These are phyloP conservation scores for Lophura nycthemera DNA, from an alignment of 2,113 vertebrate species.

Conservation along the genomic window DNA sequence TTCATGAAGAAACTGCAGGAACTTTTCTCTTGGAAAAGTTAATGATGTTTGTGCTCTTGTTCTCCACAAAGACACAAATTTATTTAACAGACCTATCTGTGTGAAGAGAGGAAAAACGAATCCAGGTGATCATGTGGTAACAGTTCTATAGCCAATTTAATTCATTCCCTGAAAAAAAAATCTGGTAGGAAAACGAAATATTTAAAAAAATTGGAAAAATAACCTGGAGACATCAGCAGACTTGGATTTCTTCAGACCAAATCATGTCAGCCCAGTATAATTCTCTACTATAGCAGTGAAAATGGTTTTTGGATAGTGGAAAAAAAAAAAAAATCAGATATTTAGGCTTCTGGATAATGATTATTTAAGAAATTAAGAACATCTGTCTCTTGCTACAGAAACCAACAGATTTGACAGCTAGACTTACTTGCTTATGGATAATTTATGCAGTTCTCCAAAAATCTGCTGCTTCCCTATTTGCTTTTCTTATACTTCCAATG, in stretches of 20 bases:
- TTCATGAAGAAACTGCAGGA: background rate
- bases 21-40: background rate
- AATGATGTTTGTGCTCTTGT: background rate
- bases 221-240: background rate
- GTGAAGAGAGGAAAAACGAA: background rate
- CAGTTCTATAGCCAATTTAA: background rate
- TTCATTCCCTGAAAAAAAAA: background rate
- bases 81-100: background rate
- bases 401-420: background rate
- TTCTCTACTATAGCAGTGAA: background rate
- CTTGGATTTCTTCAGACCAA: background rate
- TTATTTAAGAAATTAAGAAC: background rate
- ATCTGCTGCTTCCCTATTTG: background rate
- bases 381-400: background rate
- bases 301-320: background rate
- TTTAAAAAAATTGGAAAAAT: background rate
- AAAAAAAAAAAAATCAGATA: background rate
- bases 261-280: background rate
- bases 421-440: background rate
- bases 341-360: background rate
- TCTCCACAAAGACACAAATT: background rate
- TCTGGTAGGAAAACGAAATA: fast-evolving
- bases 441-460: background rate
- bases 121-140: background rate
- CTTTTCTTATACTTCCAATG: background rate